Base-by-base conservation (phyloP, 2,888 invertebrate genomes). In the Globia sparganii region DNA sequence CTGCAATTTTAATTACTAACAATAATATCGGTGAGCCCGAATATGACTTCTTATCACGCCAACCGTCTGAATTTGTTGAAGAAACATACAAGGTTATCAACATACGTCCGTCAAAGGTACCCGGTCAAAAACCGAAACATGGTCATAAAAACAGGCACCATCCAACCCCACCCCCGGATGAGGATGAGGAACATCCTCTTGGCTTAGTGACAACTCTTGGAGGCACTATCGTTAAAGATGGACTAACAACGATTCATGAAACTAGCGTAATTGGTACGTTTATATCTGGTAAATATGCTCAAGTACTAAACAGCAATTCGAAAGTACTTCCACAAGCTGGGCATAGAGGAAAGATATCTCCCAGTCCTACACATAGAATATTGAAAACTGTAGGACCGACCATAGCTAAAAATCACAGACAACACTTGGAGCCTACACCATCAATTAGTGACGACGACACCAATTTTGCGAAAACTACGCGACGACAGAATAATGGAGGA, bases 221-320 rank as follows among this genome's bases (percentile, higher is more conserved):
- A 64, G 99, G 98, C 37, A 98, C 98, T 9, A 97, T 98, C 76
- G 98, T 98, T 8, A 98, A 98, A 91, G 98, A 98, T 90, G 98
- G 98, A 2, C 95, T 98, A 4, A 98, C 98, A 9, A 98, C 98
- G 0, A 97, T 99, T 11, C 98, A 98, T 91, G 98, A 99, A 94
- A 98, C 99, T 0, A 98, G 98, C 92, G 98, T 99, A n/a, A 98
- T 99, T 88, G 98, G 99, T 43, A 98, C 99, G 6, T 98, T 98
- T 91, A 98, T 99, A 89, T 98, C 98, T 69, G 98, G 98, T 59
- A 99, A 99, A 95, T 99, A 99, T 93, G 98, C 99, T 5, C 99
- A 99, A 95, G 98, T 98, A 18, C 95, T 99, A 49, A 98, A 98
- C 91, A 98, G 98, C 90, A 98, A 98, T 61, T 98, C 98, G 0